Base-by-base conservation (phyloP, 1,140 invertebrate species). In the Drosophila sp. region DNA sequence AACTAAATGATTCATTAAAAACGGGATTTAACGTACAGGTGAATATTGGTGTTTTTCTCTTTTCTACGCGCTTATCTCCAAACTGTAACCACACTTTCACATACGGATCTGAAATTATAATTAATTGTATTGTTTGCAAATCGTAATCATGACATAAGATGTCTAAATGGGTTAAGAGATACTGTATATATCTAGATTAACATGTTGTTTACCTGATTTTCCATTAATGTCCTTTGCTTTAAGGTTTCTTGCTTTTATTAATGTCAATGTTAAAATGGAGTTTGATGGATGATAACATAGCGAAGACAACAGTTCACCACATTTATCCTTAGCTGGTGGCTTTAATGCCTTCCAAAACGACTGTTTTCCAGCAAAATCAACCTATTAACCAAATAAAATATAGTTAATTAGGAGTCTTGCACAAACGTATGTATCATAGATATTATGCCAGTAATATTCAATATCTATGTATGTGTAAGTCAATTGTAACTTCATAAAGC, bases 51-150 rank as follows among this genome's bases (percentile, higher is more conserved):
- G 97, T 98, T 93, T 98, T 99, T 91, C 97, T 96, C 91, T 99
- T 99, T 92, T 98, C 97, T 70, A 98, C 96, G 63, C 97, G 94
- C 78, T 98, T 98, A 75, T 98, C 97, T 8, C 97, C 97, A 90
- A 98, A 98, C 78, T 98, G 97, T 2, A 98, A 94, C 97, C 97
- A 99, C 4, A 98, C 97, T 92, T 98, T 99, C 0, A 98, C 97
- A 91, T 98, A 99, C 0, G 97, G 97, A 96, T 99, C 97, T 98
- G 51, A 41, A 78, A 61, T 13, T 54, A 16, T 29, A 29, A 45
- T 62, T 38, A 18, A 18, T 43, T 36, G 27, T 29, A 29, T 11
- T 36, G 9, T 36, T 36, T 36, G 8, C n/a, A 29, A 5, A 29
- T 29, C 27, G 1, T 29, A 29, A 29, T 4, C 27, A 21, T 29